These are phyloP conservation scores for Sialis fuliginosa DNA, from an alignment of 2,888 invertebrate genomes.

Conservation along the genomic window DNA sequence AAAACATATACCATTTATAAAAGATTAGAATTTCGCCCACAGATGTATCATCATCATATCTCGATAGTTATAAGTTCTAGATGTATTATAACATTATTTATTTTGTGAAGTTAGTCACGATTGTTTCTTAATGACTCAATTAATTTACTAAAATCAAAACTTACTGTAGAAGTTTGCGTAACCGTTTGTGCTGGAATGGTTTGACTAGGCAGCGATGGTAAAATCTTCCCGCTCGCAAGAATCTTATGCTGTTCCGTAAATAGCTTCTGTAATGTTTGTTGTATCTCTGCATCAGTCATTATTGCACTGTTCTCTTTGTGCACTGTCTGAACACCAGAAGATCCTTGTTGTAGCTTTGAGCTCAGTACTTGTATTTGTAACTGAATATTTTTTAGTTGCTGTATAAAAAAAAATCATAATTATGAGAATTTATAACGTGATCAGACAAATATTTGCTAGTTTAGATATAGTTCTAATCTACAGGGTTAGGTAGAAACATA, in stretches of 20 bases:
- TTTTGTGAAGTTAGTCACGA: too few relatives aligned
- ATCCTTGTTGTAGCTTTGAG: conserved; percentile 30
- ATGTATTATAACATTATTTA: too few relatives aligned
- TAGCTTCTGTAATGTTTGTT: conserved; percentile 35
- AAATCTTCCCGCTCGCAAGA: conserved; percentile 48
- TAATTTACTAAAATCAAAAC: too few relatives aligned
- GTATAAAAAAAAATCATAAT: conserved; percentile 11
- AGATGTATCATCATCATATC: too few relatives aligned
- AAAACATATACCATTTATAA: too few relatives aligned
- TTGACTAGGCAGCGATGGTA: conserved; percentile 30
- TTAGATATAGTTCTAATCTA: too few relatives aligned
- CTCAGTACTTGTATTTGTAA: conserved; percentile 48
- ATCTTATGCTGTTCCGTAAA: conserved; percentile 55
- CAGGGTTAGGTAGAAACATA: conserved; percentile 19
- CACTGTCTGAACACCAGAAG: conserved; percentile 22
- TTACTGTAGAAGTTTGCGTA: conserved; percentile 7
- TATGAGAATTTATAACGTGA: background rate
- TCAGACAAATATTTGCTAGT: background rate
- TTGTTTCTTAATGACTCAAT: too few relatives aligned
- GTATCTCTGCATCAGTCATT: conserved; percentile 34
- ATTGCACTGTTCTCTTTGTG: conserved; percentile 19
- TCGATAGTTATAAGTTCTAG: too few relatives aligned
- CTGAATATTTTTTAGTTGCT: conserved; percentile 41
- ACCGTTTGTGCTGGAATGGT: conserved; percentile 18
- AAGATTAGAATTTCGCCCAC: too few relatives aligned